These are phyloP conservation scores for Dolomedes plantarius DNA, from an alignment of 2,888 invertebrate genomes.

Conservation along the genomic window DNA sequence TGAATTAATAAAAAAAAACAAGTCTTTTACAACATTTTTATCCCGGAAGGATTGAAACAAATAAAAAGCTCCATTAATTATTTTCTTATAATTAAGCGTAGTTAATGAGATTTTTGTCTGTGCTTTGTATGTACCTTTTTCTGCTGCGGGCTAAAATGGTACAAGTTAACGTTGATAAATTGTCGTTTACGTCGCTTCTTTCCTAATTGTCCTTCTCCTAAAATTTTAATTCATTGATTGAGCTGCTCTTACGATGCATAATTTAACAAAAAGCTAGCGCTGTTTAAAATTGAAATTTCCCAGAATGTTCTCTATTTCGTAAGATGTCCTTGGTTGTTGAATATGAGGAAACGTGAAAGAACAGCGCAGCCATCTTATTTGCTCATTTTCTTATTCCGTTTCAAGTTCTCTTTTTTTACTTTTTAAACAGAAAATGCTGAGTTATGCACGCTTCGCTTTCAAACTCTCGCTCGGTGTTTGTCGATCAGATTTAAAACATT, in stretches of 20 bases:
- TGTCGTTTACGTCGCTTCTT: neutral
- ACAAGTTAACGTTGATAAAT: neutral
- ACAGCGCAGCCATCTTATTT: neutral
- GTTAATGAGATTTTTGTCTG: slow-evolving; percentile 44
- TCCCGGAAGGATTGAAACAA: neutral
- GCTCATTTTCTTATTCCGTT: slow-evolving; percentile 19
- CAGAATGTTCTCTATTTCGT: neutral
- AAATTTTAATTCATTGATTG: slow-evolving; percentile 8
- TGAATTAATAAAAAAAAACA: slow-evolving; percentile 8
- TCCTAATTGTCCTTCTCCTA: neutral
- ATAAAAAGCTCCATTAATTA: slow-evolving; percentile 14
- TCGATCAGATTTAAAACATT: slow-evolving; percentile 46
- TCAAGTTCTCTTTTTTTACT: neutral
- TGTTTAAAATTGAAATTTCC: neutral
- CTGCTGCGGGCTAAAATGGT: slow-evolving; percentile 19
- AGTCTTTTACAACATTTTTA: neutral
- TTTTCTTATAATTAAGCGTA: slow-evolving; percentile 52
- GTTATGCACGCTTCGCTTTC: neutral
- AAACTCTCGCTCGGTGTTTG: slow-evolving; percentile 32
- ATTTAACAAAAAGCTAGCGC: neutral
- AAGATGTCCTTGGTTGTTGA: neutral
- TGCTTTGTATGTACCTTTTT: neutral
- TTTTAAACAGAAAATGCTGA: neutral
- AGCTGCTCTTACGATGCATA: neutral
- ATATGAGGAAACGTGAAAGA: slow-evolving; percentile 5